A percentile compares a stretch with the other conserved stretches of the same genome.
These are phyloP conservation scores for Torymus texanus DNA, from an alignment of 2,888 invertebrate species.

Conservation along the genomic window DNA sequence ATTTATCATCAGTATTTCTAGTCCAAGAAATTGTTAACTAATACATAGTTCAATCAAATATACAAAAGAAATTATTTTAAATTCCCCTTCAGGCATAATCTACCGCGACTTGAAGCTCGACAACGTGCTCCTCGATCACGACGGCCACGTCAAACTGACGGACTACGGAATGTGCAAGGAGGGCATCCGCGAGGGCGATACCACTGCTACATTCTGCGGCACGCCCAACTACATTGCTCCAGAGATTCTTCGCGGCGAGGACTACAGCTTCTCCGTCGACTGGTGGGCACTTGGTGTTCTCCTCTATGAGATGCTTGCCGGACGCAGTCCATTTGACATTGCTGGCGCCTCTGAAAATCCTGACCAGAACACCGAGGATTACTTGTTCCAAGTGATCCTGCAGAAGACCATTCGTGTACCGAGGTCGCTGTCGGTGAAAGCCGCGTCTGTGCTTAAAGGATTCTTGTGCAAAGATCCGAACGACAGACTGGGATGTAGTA, in stretches of 20 bases:
- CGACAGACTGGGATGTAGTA: constrained; percentile 95
- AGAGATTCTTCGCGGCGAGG: constrained; percentile 95
- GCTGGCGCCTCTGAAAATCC: constrained; percentile 97
- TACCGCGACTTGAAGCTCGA: constrained; percentile 98
- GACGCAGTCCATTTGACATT: constrained; percentile 98
- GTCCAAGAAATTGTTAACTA: too few species aligned
- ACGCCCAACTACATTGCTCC: constrained; percentile 99
- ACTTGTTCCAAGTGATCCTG: constrained; percentile 97
- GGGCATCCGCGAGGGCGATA: constrained; percentile 94
- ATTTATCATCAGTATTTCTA: too few species aligned
- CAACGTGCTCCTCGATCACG: constrained; percentile 97
- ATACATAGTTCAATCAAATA: too few species aligned
- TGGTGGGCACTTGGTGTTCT: constrained; percentile 99
- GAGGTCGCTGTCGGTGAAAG: constrained; percentile 96
- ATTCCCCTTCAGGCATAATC: constrained; percentile 97
- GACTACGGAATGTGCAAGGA: constrained; percentile 99
- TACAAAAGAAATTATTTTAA: too few species aligned
- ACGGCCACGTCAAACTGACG: constrained; percentile 99
- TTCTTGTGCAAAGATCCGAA: constrained; percentile 98
- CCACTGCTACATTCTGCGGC: constrained; percentile 96
- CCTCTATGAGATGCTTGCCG: constrained; percentile 99
- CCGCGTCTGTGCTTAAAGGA: constrained; percentile 96
- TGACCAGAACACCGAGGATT: constrained; percentile 99
- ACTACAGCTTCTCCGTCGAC: constrained; percentile 95
- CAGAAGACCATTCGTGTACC: constrained; percentile 99